A percentile compares a stretch with the other conserved stretches of the same genome.
phyloP scores from a whole-genome alignment of 1,140 invertebrate species.

The Philotrypesis tridentata region DNA sequence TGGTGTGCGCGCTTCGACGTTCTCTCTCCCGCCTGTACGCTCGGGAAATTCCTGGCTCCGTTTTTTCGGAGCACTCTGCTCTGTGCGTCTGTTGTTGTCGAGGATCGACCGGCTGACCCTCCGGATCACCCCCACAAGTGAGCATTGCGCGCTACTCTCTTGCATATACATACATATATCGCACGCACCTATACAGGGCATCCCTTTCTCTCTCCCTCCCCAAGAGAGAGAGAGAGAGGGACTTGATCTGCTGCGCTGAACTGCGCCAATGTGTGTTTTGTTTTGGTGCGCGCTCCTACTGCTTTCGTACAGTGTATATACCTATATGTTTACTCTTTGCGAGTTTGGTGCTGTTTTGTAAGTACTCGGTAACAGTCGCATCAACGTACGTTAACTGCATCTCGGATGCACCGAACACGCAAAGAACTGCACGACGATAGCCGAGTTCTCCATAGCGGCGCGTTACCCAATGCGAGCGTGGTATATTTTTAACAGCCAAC shows the following conservation, averaged over 20 bases:
- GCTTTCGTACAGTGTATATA: neutral
- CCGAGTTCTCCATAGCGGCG: neutral
- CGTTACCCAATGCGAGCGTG: neutral
- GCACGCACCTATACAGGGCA: neutral
- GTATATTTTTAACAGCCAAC: conserved; percentile 33
- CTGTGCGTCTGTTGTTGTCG: neutral
- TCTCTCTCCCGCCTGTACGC: neutral
- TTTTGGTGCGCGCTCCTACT: neutral
- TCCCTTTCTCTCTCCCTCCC: too few relatives aligned
- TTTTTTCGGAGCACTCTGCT: neutral
- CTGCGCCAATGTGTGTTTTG: neutral
- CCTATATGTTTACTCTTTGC: too few relatives aligned
- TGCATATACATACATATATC: neutral
- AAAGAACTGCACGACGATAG: neutral
- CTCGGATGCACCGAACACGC: neutral
- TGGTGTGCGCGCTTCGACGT: neutral
- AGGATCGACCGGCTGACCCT: neutral
- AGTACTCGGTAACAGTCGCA: too few relatives aligned
- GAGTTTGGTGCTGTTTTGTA: too few relatives aligned
- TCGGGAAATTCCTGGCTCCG: neutral
- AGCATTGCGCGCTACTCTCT: neutral
- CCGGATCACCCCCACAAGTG: neutral
- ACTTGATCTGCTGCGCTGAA: neutral
- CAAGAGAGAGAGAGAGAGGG: neutral
- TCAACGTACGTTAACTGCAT: neutral